phyloP scores from a whole-genome alignment of 2,113 vertebrate species.

The Lycaon pictus region DNA sequence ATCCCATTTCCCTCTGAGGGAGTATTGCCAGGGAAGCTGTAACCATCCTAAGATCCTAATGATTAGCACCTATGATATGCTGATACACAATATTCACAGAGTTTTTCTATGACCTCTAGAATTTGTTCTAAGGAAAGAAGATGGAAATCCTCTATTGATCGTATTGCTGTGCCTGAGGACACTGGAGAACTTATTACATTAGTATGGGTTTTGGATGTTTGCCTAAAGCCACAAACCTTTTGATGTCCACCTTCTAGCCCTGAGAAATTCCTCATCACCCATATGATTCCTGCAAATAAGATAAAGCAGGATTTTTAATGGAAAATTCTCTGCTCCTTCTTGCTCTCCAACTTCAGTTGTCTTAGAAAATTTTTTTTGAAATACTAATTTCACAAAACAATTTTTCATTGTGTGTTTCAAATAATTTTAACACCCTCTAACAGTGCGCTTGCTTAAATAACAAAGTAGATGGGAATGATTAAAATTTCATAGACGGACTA shows the following conservation, averaged over 20 bases:
- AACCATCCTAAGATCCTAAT: neutral
- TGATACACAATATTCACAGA: neutral
- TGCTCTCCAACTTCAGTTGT: slow-evolving; percentile 1
- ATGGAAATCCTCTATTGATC: slow-evolving; percentile 13
- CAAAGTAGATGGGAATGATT: neutral
- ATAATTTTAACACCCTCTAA: slow-evolving; percentile 19
- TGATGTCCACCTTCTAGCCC: slow-evolving; percentile 48
- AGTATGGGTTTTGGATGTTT: slow-evolving; percentile 57
- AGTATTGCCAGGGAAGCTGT: neutral
- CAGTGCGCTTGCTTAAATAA: slow-evolving; percentile 18
- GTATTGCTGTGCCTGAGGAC: neutral
- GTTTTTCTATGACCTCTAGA: neutral
- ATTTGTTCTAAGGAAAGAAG: slow-evolving; percentile 47
- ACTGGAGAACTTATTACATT: slow-evolving; percentile 44
- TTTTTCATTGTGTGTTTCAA: neutral
- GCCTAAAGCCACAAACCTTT: slow-evolving; percentile 63
- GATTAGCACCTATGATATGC: neutral
- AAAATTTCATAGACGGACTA: slow-evolving; percentile 30
- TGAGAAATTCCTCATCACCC: slow-evolving; percentile 55
- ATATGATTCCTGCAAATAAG: slow-evolving; percentile 50
- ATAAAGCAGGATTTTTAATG: slow-evolving; percentile 50
- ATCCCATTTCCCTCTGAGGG: neutral
- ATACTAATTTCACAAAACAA: slow-evolving; percentile 8
- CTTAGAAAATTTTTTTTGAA: neutral
- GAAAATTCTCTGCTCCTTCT: slow-evolving; percentile 39